Conservation (phyloP, 2,888 invertebrate species). For the Catocala fraxini region DNA sequence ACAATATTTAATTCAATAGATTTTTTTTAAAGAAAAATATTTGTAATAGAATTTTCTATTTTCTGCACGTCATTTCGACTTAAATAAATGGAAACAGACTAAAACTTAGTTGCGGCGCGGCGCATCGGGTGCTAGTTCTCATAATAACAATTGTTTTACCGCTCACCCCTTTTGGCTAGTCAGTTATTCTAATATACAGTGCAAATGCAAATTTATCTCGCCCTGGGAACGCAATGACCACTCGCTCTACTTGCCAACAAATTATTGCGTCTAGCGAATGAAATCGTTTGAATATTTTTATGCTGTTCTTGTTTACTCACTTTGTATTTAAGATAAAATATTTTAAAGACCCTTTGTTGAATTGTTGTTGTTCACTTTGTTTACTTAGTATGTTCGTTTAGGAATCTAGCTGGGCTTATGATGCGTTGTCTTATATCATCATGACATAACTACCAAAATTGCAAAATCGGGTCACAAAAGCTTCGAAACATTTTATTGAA, state of each 20-base stretch:
- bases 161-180: slow-evolving; percentile 56
- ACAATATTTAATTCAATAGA: too few species aligned
- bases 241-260: slow-evolving; percentile 41
- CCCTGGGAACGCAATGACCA: slow-evolving; percentile 45
- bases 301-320: background rate
- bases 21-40: too few species aligned
- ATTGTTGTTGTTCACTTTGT: too few species aligned
- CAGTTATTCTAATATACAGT: slow-evolving; percentile 66
- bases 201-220: slow-evolving; percentile 69
- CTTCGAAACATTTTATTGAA: too few species aligned
- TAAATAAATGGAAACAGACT: slow-evolving; percentile 40
- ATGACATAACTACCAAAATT: too few species aligned
- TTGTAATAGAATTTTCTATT: too few species aligned
- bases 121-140: slow-evolving; percentile 58
- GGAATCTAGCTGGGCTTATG: too few species aligned
- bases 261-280: slow-evolving; percentile 40
- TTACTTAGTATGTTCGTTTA: too few species aligned
- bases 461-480: too few species aligned
- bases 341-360: too few species aligned
- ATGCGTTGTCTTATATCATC: too few species aligned
- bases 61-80: background rate
- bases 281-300: slow-evolving; percentile 12
- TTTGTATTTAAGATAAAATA: background rate
- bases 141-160: slow-evolving; percentile 62
- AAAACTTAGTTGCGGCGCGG: slow-evolving; percentile 46